These are phyloP conservation scores for Diaprepes abbreviatus DNA, from an alignment of 2,888 invertebrate species.

Conservation along the genomic window DNA sequence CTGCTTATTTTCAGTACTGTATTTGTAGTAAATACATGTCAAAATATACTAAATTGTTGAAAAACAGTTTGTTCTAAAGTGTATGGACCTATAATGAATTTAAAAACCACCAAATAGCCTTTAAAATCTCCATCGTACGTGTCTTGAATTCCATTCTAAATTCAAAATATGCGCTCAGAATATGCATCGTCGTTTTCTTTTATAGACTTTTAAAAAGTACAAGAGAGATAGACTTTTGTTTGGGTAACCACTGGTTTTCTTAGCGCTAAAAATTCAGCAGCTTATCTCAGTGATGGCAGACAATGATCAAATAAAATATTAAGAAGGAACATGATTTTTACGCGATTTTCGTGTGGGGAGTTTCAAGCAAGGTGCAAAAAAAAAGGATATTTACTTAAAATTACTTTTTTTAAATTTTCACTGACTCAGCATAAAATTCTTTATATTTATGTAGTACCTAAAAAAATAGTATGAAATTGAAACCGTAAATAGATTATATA, in stretches of 20 bases:
- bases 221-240: conserved; percentile 22
- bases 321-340: conserved; percentile 67
- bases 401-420: not conserved
- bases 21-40: not conserved
- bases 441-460: not conserved
- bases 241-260: conserved; percentile 12
- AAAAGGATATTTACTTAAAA: conserved; percentile 3
- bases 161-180: conserved; percentile 16
- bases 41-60: conserved; percentile 15
- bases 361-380: conserved; percentile 53
- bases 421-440: not conserved
- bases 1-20: no score
- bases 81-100: conserved; percentile 67
- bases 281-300: conserved; percentile 50
- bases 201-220: not conserved
- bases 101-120: conserved; percentile 66
- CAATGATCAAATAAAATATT: conserved; percentile 68
- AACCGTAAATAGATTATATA: no score
- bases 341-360: conserved; percentile 65
- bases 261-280: conserved; percentile 31
- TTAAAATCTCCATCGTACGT: conserved; percentile 67
- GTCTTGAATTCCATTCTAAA: conserved; percentile 60
- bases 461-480: no score
- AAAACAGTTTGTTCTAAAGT: conserved; percentile 23
- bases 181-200: conserved; percentile 14